Conservation (phyloP, 2,797 vertebrate species). For the Vespertilio murinus region DNA sequence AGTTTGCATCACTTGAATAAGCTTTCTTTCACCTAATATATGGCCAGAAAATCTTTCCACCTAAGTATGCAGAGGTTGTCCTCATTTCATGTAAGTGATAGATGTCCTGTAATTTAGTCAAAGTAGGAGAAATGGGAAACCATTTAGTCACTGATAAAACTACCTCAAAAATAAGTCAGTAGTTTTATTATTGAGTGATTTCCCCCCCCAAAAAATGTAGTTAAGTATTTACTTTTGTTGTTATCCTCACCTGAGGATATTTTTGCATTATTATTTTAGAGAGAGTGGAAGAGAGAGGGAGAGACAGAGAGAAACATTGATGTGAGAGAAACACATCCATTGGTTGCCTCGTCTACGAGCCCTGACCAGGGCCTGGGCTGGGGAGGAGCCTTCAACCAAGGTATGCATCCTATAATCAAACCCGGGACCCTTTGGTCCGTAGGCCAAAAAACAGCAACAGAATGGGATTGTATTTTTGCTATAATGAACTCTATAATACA, state of each 20-base stretch:
- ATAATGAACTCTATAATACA: slow-evolving; percentile 87
- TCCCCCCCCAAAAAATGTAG: slow-evolving; percentile 80
- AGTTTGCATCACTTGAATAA: neutral
- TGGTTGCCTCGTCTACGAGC: neutral
- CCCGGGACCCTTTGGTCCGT: neutral
- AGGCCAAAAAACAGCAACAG: slow-evolving; percentile 82
- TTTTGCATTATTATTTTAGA: neutral
- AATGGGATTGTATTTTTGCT: slow-evolving; percentile 83
- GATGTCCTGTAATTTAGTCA: neutral
- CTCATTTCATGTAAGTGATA: neutral
- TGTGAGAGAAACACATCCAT: neutral
- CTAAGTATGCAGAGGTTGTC: neutral
- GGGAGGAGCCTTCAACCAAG: neutral
- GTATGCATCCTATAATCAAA: neutral
- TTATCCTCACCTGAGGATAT: neutral
- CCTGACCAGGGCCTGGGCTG: too few relatives aligned
- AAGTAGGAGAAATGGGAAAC: slow-evolving; percentile 60
- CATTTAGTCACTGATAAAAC: slow-evolving; percentile 84
- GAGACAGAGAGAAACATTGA: neutral
- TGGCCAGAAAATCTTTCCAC: neutral
- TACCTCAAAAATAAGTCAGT: slow-evolving; percentile 84
- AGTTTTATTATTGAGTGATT: slow-evolving; percentile 86
- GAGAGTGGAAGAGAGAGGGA: neutral
- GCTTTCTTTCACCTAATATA: neutral
- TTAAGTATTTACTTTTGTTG: slow-evolving; percentile 69